Percentiles rank a stretch among this genome's conserved stretches.
Conservation (phyloP, 2,797 vertebrate genomes). For the Acomys russatus region DNA sequence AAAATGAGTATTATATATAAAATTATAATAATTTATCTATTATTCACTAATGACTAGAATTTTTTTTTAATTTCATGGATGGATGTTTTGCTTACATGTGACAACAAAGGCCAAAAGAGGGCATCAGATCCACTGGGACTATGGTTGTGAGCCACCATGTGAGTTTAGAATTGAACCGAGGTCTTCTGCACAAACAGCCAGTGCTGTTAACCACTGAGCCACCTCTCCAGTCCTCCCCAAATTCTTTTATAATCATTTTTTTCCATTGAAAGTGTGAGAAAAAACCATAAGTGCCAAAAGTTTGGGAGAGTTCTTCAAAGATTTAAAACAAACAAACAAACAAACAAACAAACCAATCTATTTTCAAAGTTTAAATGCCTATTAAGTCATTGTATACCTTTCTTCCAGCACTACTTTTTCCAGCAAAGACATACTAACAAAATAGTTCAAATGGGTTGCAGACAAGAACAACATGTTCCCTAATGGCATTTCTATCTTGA, state of each 20-base stretch:
- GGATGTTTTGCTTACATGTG: neutral
- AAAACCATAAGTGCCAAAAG: neutral
- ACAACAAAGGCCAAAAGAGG: neutral
- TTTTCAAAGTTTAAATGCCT: conserved; percentile 19
- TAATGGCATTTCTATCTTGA: conserved; percentile 20
- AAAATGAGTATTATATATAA: neutral
- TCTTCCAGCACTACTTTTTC: neutral
- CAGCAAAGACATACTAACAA: neutral
- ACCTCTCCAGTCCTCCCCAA: neutral
- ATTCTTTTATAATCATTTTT: neutral
- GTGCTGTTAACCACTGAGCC: neutral
- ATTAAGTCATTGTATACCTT: neutral
- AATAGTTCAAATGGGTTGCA: neutral
- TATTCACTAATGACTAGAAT: neutral
- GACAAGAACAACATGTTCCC: neutral
- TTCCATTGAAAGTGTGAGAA: neutral
- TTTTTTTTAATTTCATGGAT: no score
- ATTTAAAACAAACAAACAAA: neutral
- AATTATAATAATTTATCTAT: neutral
- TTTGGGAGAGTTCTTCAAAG: neutral
- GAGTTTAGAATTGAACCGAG: neutral
- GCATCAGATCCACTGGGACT: neutral
- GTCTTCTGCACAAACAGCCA: neutral
- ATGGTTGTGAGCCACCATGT: neutral
- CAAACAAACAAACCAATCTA: neutral